These are phyloP conservation scores for Mormyrus proboscirostris DNA, from an alignment of 2,797 vertebrate species.

Conservation along the genomic window DNA sequence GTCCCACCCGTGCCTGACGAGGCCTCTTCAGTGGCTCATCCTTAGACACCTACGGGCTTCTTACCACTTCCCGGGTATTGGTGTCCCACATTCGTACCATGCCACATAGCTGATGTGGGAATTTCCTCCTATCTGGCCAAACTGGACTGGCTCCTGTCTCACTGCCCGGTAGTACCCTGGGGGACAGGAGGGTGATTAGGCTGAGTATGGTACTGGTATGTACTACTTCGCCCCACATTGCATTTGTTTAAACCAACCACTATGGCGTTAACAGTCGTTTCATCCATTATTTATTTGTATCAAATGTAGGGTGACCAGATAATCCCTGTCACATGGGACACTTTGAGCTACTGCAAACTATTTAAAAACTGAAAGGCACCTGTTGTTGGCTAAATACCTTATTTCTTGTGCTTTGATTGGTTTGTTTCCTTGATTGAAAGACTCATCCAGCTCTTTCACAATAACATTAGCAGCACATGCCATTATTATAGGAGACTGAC, in stretches of 20 bases:
- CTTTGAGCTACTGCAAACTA: neutral
- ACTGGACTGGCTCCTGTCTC: constrained; percentile 87
- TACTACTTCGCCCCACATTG: neutral
- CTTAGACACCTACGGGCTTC: neutral
- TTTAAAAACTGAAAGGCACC: neutral
- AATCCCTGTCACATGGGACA: neutral
- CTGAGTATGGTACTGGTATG: neutral
- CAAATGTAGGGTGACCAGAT: neutral
- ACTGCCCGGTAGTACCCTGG: constrained; percentile 86
- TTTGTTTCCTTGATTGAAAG: neutral
- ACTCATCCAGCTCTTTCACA: neutral
- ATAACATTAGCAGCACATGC: neutral
- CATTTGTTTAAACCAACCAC: neutral
- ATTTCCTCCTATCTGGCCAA: constrained; percentile 81
- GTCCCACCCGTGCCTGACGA: neutral
- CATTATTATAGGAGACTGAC: neutral
- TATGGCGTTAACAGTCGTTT: neutral
- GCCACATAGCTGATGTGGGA: constrained; percentile 83
- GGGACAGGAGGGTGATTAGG: neutral
- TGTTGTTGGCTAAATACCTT: neutral
- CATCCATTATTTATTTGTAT: neutral
- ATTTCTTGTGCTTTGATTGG: neutral
- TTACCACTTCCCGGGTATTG: constrained; percentile 95
- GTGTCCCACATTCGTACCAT: constrained; percentile 92
- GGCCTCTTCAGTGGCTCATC: constrained; percentile 24